Evolutionary conservation across 2,888 invertebrate genomes (phyloP), one percentile per base, ranked within the genome.

Genomic region (Nezara viridula): DNA sequence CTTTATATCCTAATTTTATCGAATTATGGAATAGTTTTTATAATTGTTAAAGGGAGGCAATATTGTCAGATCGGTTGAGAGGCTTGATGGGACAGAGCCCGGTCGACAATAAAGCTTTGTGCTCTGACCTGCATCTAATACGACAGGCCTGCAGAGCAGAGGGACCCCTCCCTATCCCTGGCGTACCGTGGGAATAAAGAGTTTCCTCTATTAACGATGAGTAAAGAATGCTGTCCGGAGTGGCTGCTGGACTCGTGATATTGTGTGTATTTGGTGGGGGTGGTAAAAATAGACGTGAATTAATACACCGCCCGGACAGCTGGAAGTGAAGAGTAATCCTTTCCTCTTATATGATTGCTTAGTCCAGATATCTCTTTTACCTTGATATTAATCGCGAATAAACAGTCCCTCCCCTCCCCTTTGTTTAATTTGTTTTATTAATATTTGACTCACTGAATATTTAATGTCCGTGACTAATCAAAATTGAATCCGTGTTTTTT

Each of bases 121-220:
- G 81, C 81, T 47, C n/a, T 81, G 81, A 81, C 81, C 81, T 81
- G 81, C n/a, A n/a, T 44, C 81, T 81, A 81, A 81, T 44, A 47
- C 81, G 81, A 32, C 40, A 60, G 60, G 60, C 60, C 60, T 60
- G 60, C 27, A 60, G 14, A n/a, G 60, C 27, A 60, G 14, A n/a
- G 5, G n/a, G 73, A 9, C 81, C 40, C 81, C 44, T 47, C 44
- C 81, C 44, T 47, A 5, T 10, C 7, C 81, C 3, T 24, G 24
- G 44, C n/a, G 10, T n/a, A 44, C 81, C 81, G 50, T 86, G 86
- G 86, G 86, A 86, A 86, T 86, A 37, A 86, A 55, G 55, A 86
- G 86, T 86, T 86, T 86, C 86, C 86, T 86, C 86, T 60, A 86
- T 86, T 86, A 55, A 55, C 27, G 50, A 49, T 44, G 40, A 81